A percentile compares a stretch with the other conserved stretches of the same genome.
Conservation (phyloP, 2,888 invertebrate genomes). For the Colostygia pectinataria region DNA sequence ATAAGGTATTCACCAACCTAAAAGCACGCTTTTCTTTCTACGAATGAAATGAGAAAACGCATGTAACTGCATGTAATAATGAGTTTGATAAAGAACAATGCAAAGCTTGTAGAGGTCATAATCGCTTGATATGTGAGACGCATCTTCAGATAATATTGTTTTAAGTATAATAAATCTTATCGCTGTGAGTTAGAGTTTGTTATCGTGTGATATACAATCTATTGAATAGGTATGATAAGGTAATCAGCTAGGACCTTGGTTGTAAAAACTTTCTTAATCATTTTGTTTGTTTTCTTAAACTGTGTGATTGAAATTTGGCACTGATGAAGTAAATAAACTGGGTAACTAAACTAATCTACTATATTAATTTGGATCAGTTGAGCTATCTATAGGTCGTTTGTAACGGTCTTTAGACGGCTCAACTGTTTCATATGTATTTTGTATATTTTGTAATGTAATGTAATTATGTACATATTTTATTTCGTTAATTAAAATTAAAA, state of each 20-base stretch:
- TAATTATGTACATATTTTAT: no score
- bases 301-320: no score
- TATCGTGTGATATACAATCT: conserved; percentile 7
- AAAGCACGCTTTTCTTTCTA: neutral
- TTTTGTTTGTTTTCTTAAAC: neutral
- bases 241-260: neutral
- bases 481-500: no score
- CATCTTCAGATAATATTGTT: conserved; percentile 25
- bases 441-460: no score
- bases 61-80: conserved; percentile 7
- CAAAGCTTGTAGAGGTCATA: conserved; percentile 15
- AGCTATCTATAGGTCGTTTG: no score
- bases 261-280: neutral
- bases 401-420: no score
- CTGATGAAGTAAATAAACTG: no score
- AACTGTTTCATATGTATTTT: no score
- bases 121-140: conserved; percentile 11
- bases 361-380: no score
- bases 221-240: conserved; percentile 4
- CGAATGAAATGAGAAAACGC: neutral
- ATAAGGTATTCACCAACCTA: conserved; percentile 6
- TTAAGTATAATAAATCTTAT: conserved; percentile 20
- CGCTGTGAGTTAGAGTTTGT: conserved; percentile 4
- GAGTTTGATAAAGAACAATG: conserved; percentile 18
- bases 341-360: no score